Base-by-base conservation (phyloP, 30 jellyfish, hydroid and myxozoan genomes). In the Phacellophora camtschatica region DNA sequence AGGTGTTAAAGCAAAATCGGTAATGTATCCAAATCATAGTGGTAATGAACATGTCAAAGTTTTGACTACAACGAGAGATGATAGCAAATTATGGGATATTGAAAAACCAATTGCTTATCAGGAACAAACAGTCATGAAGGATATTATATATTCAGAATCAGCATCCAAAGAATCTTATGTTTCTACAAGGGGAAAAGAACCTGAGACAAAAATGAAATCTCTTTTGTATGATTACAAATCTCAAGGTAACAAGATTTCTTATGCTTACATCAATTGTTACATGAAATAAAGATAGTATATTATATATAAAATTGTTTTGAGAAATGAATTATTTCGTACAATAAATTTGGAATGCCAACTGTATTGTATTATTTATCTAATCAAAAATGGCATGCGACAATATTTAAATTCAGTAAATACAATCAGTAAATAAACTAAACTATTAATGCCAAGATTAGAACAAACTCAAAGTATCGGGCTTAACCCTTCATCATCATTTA, bases 81-180 rank as follows among this genome's bases (percentile, higher is more conserved):
- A 61, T 5, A 32, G 16, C 35, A 20, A 36, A 15, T 32, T 58
- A 16, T 58, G 82, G 87, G 74, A 73, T 3, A 22, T 56, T 15
- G 67, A 29, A 22, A 28, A 56, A n/a, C 68, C 41, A 2, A 71
- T 18, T 23, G 45, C 49, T 1, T 16, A 32, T 12, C 41, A 45
- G 20, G 88, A 74, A 77, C 91, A 76, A 12, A 70, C 89, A 7
- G 89, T 49, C 35, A 22, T 95, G 59, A 81, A 90, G 70, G 64
- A 34, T 13, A 20, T 90, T 23, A 37, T 90, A 36, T 90, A 83
- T 64, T 95, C 91, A 1, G 65, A 41, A 22, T 27, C 31, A 20
- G 11, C 29, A 27, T 19, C 50, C 1, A 76, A 56, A 13, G 84
- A n/a, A 3, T 54, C 28, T 1, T 23, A 27, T 19, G 18, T 10